phyloP scores from a whole-genome alignment of 2,888 invertebrate genomes.

The Pandemis corylana region DNA sequence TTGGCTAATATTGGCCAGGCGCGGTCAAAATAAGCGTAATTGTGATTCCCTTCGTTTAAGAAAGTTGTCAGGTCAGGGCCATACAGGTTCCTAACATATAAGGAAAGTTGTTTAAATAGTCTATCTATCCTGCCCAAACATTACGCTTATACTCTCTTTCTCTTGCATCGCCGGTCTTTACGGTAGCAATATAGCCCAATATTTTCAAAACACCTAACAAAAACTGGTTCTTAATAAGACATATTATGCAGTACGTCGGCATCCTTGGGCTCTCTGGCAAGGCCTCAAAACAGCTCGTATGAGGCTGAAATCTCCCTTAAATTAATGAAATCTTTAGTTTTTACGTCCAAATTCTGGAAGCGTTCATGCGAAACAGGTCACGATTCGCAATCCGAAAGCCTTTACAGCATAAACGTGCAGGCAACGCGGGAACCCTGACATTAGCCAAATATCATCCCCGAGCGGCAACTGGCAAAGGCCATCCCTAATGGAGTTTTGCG shows the following conservation, averaged over 20 bases:
- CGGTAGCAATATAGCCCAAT: no score
- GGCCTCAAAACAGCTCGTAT: neutral
- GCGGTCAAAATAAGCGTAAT: no score
- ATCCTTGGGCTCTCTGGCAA: neutral
- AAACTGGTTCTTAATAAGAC: no score
- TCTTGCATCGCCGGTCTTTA: no score
- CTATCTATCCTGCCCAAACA: no score
- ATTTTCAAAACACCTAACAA: no score
- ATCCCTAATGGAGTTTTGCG: slow-evolving; percentile 52
- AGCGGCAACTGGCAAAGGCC: slow-evolving; percentile 51
- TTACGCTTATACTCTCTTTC: no score
- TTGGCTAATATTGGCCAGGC: no score
- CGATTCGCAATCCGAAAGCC: slow-evolving; percentile 39
- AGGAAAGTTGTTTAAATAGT: no score
- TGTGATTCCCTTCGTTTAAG: no score
- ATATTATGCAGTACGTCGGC: neutral
- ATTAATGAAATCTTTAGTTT: slow-evolving; percentile 19
- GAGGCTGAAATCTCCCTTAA: neutral
- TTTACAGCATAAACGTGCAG: slow-evolving; percentile 42
- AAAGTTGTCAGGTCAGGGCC: no score
- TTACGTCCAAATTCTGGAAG: slow-evolving; percentile 18
- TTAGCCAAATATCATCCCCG: slow-evolving; percentile 50
- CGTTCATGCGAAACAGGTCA: slow-evolving; percentile 35
- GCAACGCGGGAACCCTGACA: slow-evolving; percentile 56
- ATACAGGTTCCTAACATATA: no score